Evolutionary conservation across 2,797 vertebrate species (phyloP).

Genomic region (Gymnoscopelus microlampas): DNA sequence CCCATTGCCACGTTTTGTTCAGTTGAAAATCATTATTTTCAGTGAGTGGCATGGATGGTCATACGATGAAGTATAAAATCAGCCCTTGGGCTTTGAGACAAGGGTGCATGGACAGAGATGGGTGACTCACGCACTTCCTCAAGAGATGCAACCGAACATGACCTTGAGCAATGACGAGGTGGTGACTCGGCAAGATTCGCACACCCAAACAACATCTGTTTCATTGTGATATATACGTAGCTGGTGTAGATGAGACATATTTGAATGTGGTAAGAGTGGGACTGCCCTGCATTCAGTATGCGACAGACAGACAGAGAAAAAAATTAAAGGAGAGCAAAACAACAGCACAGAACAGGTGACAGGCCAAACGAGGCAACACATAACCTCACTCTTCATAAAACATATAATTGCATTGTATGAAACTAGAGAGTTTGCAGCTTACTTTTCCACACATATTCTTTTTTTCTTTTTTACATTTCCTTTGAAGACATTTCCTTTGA

Average conservation of each 20-base stretch:
- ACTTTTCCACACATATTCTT: slow-evolving; percentile 36
- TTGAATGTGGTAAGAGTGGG: background rate
- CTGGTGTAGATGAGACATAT: slow-evolving; percentile 17
- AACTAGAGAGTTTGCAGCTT: slow-evolving; percentile 41
- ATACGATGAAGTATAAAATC: no score
- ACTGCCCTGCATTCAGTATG: slow-evolving; percentile 3
- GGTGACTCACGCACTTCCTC: slow-evolving; percentile 58
- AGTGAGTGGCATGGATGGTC: no score
- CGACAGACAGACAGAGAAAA: slow-evolving; percentile 8
- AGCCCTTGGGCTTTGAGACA: slow-evolving; percentile 36
- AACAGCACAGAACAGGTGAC: slow-evolving; percentile 24
- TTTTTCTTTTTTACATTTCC: slow-evolving; percentile 62
- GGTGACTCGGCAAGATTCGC: slow-evolving; percentile 54
- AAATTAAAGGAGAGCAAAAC: background rate
- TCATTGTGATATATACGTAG: slow-evolving; percentile 18
- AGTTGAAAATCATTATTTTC: no score
- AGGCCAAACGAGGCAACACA: slow-evolving; percentile 22
- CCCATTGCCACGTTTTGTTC: no score
- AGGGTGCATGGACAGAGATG: slow-evolving; percentile 58
- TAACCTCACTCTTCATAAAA: slow-evolving; percentile 33
- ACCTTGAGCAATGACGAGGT: slow-evolving; percentile 54
- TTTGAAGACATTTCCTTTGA: slow-evolving; percentile 52
- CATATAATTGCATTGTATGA: slow-evolving; percentile 60
- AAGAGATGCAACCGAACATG: slow-evolving; percentile 4
- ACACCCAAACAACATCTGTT: slow-evolving; percentile 63